These are phyloP conservation scores for Eudorcas thomsonii DNA, from an alignment of 2,113 vertebrate species.

Conservation along the genomic window DNA sequence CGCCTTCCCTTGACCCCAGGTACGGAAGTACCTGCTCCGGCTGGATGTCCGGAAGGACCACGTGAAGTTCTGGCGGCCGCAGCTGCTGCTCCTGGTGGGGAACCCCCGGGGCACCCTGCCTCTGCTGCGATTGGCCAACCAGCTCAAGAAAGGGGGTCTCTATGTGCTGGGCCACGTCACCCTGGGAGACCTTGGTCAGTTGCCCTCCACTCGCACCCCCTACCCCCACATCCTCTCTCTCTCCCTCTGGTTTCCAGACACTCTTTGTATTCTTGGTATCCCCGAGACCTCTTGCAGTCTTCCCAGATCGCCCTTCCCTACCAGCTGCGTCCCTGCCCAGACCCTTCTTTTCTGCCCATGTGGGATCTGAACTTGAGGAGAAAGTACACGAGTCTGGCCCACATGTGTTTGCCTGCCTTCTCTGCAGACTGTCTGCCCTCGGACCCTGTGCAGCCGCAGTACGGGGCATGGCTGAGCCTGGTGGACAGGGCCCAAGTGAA, in stretches of 20 bases:
- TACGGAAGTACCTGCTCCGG: constrained; percentile 96
- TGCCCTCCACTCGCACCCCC: rapidly evolving
- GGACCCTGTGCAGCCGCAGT: constrained; percentile 91
- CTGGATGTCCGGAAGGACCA: constrained; percentile 97
- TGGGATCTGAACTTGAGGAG: background rate
- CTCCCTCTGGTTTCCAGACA: rapidly evolving
- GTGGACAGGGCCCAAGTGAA: constrained; percentile 92
- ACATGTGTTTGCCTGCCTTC: background rate
- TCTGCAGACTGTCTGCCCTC: constrained; percentile 83
- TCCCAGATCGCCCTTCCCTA: background rate
- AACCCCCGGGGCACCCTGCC: constrained; percentile 90
- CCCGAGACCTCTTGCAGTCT: background rate
- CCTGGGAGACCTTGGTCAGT: constrained; percentile 92
- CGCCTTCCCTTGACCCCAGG: constrained; percentile 76
- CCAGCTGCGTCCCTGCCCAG: background rate
- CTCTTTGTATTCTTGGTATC: background rate
- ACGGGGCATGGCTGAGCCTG: constrained; percentile 91
- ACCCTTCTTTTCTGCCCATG: background rate
- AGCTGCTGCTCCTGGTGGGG: constrained; percentile 95
- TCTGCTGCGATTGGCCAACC: constrained; percentile 94
- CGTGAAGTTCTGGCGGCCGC: constrained; percentile 97
- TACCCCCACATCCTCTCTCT: background rate
- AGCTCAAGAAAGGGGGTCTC: constrained; percentile 97
- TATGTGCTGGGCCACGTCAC: constrained; percentile 95
- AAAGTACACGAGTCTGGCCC: background rate